Conservation (phyloP, 2,797 vertebrate species). For the Prionace glauca region DNA sequence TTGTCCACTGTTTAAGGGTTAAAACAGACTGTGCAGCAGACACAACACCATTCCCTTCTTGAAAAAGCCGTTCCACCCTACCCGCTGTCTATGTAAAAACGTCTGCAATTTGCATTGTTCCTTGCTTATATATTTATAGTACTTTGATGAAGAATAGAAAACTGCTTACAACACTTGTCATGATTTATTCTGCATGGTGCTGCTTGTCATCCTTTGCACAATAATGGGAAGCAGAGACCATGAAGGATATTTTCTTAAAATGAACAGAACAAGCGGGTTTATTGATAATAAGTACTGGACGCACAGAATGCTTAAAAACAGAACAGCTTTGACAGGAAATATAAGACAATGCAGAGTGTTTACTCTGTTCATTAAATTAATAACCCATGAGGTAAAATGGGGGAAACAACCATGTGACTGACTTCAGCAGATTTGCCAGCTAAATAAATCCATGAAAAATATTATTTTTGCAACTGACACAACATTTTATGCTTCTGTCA, state of each 20-base stretch:
- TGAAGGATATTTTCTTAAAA: constrained; percentile 16
- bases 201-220: neutral
- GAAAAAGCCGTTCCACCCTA: neutral
- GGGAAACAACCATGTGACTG: neutral
- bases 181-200: neutral
- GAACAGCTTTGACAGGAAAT: neutral
- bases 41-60: no score
- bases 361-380: neutral
- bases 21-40: no score
- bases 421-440: neutral
- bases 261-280: neutral
- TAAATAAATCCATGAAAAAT: neutral
- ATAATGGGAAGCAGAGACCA: neutral
- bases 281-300: neutral
- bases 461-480: neutral
- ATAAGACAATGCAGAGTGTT: neutral
- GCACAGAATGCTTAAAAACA: neutral
- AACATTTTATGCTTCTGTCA: neutral
- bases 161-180: neutral
- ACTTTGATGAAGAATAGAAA: neutral
- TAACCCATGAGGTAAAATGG: neutral
- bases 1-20: no score
- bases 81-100: neutral
- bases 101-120: neutral
- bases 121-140: neutral